Evolutionary conservation across 2,888 invertebrate species (phyloP).

Genomic region (Hypsopygia costalis): DNA sequence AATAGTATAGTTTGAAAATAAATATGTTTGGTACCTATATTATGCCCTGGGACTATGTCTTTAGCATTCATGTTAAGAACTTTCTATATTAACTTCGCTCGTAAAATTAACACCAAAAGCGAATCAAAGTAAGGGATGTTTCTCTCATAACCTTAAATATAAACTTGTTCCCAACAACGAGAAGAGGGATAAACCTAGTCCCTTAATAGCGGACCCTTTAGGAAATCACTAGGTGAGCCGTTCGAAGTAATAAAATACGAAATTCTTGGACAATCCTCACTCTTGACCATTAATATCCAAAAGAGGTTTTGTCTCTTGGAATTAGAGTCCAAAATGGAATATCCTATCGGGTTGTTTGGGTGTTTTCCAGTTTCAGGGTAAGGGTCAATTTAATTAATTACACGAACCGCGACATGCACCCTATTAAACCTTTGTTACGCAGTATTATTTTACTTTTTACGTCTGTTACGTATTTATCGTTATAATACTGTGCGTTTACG

Average conservation of each 20-base stretch:
- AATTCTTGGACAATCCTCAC: conserved; percentile 49
- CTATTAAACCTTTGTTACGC: conserved; percentile 61
- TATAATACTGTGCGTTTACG: conserved; percentile 29
- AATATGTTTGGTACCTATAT: too few relatives aligned
- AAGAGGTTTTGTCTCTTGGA: conserved; percentile 29
- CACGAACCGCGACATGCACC: conserved; percentile 57
- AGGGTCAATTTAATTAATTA: conserved; percentile 71
- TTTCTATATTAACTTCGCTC: conserved; percentile 6
- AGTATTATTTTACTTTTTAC: conserved; percentile 47
- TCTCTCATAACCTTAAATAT: conserved; percentile 34
- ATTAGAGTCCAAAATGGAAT: conserved; percentile 43
- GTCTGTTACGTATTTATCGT: conserved; percentile 39
- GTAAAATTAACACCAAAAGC: conserved; percentile 17
- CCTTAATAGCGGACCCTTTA: conserved; percentile 51
- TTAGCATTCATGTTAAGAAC: background rate
- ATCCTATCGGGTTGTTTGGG: conserved; percentile 27
- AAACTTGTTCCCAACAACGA: conserved; percentile 38
- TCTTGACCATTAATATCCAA: conserved; percentile 27
- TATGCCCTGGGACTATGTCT: too few relatives aligned
- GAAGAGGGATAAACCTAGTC: conserved; percentile 42
- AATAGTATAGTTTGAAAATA: too few relatives aligned
- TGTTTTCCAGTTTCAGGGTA: conserved; percentile 46
- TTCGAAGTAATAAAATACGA: conserved; percentile 54
- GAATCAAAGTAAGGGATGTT: conserved; percentile 23
- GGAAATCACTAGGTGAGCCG: conserved; percentile 53